Base-by-base conservation (phyloP, 2,797 vertebrate species). In the Echeneis naucrates region DNA sequence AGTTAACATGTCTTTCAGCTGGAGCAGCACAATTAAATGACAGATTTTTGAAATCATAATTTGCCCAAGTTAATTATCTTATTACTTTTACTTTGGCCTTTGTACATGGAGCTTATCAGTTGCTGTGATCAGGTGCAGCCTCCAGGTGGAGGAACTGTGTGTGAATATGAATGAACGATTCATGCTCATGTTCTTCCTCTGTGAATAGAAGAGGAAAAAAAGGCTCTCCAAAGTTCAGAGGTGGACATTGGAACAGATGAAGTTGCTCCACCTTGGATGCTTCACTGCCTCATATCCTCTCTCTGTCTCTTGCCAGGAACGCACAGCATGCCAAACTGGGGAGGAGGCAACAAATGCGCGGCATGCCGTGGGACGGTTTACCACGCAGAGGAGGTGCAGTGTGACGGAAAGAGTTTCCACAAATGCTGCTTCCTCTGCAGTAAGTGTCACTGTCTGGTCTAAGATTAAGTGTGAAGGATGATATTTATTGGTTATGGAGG, bases 371-470 rank as follows among this genome's bases (percentile, higher is more conserved):
- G 94, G 57, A 96, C 92, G 0, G 97, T 99, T 55, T 99, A 98
- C 93, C 97, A 98, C 0, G 97, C 97, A 0, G 97, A 99, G 84
- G 97, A 99, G 77, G 96, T 98, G 72, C 97, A 97, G 89, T 99
- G 97, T 0, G 97, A 99, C 0, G 97, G 97, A 4, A 93, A 95
- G 82, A 97, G 96, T 84, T 98, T 96, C 89, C 97, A 99, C 88
- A 96, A 96, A 65, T 95, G 95, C 92, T 99, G 97, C 72, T 99
- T 98, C 52, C 95, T 97, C 66, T 99, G 97, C 92, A 97, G 97
- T 99, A 84, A 98, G 67, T 69, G 37, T 23, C 21, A 32, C 11
- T 14, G 58, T 17, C 17, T 30, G 26, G 21, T 24, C 23, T 24
- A 2, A 24, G 12, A 50, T 24, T 17, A 8, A 5, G 52, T 33